A percentile compares a stretch with the other conserved stretches of the same genome.
phyloP scores from a whole-genome alignment of 2,888 invertebrate species.

The Hanleya hanleyi region DNA sequence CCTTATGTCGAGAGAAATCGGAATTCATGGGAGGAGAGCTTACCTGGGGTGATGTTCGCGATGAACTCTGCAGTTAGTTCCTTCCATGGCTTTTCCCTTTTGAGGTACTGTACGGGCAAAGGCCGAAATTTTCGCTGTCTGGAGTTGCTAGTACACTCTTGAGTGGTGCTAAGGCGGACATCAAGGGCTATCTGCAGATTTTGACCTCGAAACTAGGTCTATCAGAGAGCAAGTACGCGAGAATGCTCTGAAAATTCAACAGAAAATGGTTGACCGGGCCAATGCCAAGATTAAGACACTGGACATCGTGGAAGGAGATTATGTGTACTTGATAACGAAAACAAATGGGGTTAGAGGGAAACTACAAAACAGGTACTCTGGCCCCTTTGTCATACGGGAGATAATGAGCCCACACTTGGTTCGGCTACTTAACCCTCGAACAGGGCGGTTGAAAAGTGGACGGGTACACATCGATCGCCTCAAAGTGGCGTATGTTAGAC shows the following conservation, averaged over 20 bases:
- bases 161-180: background rate
- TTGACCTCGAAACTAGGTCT: background rate
- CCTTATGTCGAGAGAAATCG: constrained; percentile 21
- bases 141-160: background rate
- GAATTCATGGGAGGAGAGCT: constrained; percentile 21
- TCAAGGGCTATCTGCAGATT: constrained; percentile 8
- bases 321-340: constrained; percentile 1
- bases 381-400: background rate
- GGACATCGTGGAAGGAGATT: background rate
- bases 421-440: background rate
- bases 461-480: constrained; percentile 3
- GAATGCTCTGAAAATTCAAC: constrained; percentile 5
- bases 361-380: background rate
- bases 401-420: background rate
- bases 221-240: constrained; percentile 3
- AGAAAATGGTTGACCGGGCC: constrained; percentile 7
- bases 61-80: constrained; percentile 26
- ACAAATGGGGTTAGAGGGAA: constrained; percentile 5
- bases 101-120: constrained; percentile 15
- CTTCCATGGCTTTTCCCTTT: constrained; percentile 22
- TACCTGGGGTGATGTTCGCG: constrained; percentile 26
- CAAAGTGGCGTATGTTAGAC: constrained; percentile 1
- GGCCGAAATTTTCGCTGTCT: constrained; percentile 23
- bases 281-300: constrained; percentile 7
- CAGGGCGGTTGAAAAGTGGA: background rate